Conservation (phyloP, 2,113 vertebrate species). For the Diglossa brunneiventris region DNA sequence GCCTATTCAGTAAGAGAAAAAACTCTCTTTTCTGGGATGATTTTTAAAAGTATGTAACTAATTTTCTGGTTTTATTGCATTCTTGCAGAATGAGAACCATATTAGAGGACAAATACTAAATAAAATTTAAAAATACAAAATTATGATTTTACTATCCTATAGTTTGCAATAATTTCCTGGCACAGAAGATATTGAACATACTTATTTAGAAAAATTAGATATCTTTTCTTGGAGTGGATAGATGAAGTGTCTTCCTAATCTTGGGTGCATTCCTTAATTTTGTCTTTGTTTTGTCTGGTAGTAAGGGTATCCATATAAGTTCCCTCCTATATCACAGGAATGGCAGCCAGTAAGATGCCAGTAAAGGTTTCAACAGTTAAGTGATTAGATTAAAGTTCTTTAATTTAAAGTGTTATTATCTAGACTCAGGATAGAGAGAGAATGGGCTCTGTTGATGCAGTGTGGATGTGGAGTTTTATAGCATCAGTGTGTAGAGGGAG, state of each 20-base stretch:
- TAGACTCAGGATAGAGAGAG: not conserved
- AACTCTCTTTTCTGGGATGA: not conserved
- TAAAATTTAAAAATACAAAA: not conserved
- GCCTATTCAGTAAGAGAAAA: not conserved
- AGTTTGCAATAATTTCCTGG: not conserved
- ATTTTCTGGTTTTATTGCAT: not conserved
- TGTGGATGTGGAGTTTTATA: conserved; percentile 36
- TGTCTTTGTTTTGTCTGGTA: not conserved
- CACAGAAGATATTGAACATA: not conserved
- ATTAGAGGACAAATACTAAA: not conserved
- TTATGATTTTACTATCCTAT: not conserved
- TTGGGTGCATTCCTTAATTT: not conserved
- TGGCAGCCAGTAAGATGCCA: not conserved
- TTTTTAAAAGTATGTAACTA: accelerated
- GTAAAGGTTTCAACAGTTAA: conserved; percentile 3
- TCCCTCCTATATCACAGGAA: not conserved
- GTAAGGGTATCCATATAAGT: not conserved
- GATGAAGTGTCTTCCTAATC: not conserved
- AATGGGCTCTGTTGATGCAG: not conserved
- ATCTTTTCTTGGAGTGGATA: accelerated
- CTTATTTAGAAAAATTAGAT: not conserved
- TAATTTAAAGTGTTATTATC: conserved; percentile 43
- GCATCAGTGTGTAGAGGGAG: not conserved
- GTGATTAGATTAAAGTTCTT: conserved; percentile 36
- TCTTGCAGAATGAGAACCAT: not conserved